A percentile compares a stretch with the other conserved stretches of the same genome.
Evolutionary conservation across 2,888 invertebrate genomes (phyloP).

Genomic region (Pristionchus fissidentatus): DNA sequence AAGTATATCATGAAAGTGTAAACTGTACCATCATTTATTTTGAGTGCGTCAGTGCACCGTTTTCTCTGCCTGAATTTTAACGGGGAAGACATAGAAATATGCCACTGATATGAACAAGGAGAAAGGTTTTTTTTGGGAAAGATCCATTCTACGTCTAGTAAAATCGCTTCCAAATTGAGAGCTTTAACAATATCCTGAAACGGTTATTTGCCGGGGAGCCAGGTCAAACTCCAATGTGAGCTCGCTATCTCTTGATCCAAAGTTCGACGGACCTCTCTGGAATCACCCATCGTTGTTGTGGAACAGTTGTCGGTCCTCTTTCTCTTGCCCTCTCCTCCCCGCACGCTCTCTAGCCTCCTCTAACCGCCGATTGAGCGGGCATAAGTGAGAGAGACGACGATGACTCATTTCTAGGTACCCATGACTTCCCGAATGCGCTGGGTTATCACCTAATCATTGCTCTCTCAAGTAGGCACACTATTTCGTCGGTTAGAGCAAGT

Average conservation of each 20-base stretch:
- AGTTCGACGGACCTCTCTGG: neutral
- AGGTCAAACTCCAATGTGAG: neutral
- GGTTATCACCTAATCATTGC: too few relatives aligned
- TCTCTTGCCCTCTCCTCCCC: neutral
- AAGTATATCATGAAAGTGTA: too few relatives aligned
- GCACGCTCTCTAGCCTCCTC: neutral
- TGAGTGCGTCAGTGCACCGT: too few relatives aligned
- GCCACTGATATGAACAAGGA: neutral
- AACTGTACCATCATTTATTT: too few relatives aligned
- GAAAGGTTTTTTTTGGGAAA: neutral
- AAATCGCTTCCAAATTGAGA: neutral
- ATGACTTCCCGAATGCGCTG: too few relatives aligned
- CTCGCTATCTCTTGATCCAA: neutral
- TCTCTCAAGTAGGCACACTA: too few relatives aligned
- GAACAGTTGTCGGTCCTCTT: slow-evolving; percentile 12
- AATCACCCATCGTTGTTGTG: neutral
- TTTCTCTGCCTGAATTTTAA: neutral
- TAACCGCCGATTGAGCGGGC: too few relatives aligned
- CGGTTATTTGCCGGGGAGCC: neutral
- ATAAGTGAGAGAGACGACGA: too few relatives aligned
- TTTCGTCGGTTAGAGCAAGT: too few relatives aligned
- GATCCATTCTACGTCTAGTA: neutral
- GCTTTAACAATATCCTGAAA: neutral
- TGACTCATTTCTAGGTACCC: too few relatives aligned
- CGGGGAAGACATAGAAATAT: neutral